Base-by-base conservation (phyloP, 1,140 invertebrate species). In the Thalassaphorura encarpata region DNA sequence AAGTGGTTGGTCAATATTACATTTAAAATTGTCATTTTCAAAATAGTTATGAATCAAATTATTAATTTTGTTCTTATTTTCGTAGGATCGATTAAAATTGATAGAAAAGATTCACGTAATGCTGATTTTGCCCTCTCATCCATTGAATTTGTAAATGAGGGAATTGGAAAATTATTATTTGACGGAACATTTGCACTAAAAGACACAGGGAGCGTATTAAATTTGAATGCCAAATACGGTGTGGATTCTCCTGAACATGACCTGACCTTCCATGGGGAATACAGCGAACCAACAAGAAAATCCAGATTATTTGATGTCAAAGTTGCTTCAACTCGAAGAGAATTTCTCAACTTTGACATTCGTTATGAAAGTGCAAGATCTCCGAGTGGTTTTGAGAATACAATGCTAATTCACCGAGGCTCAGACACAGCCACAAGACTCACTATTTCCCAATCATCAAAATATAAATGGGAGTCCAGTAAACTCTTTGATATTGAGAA, bases 261-360 rank as follows among this genome's bases (percentile, higher is more conserved):
- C 73, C 21, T 71, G 74, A 19, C 73, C 78, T 29, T 74, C 68
- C 29, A 51, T 72, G 6, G 64, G 68, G 0, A 49, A 80, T 0
- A 76, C 75, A 58, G 69, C 72, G 41, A 68, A 73, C 24, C 64
- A 56, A 0, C 66, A 68, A 26, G 65, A 65, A 6, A 36, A 21
- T 36, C 49, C 24, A 49, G 40, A 19, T 61, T 56, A 13, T 54
- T 62, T 15, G 54, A 55, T 15, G 29, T 55, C 2, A 48, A 50
- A n/a, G 56, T 52, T 39, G 48, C 63, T 33, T 60, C 64, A 26
- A 45, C 63, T 72, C 69, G 31, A 50, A 76, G 39, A 76, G 41
- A 63, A 27, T 61, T 82, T 61, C 78, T 79, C 0, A 74, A 75
- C 46, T 70, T 79, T 39, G 81, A 76, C 21, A 8, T 80, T 2